Conservation (phyloP, 2,113 vertebrate genomes). For the Neogobius melanostomus region DNA sequence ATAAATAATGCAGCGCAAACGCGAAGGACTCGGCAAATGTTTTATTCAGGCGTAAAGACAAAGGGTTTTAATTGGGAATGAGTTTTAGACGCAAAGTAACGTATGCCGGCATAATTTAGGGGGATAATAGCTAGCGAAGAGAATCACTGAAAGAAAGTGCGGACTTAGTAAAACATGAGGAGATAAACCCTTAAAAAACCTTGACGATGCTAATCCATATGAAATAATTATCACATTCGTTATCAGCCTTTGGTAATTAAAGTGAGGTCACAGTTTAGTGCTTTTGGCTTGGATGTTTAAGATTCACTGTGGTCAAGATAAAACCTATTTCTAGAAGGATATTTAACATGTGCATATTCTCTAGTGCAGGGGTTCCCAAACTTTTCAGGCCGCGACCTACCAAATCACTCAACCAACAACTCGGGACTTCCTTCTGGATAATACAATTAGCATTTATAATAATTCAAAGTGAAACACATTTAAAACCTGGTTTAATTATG, state of each 20-base stretch:
- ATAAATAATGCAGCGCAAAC: constrained; percentile 15
- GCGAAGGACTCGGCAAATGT: constrained; percentile 8
- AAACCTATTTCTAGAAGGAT: too few relatives aligned
- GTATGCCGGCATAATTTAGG: background rate
- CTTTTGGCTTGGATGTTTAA: background rate
- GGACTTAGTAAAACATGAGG: background rate
- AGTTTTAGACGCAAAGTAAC: constrained; percentile 2
- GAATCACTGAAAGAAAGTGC: background rate
- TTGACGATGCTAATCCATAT: background rate
- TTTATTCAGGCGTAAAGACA: constrained; percentile 15
- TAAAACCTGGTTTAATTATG: too few relatives aligned
- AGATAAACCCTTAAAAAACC: background rate
- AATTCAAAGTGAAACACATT: too few relatives aligned
- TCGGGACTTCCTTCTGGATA: too few relatives aligned
- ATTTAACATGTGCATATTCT: too few relatives aligned
- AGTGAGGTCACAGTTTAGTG: background rate
- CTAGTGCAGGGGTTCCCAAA: too few relatives aligned
- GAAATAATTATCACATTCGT: background rate
- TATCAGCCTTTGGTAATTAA: background rate
- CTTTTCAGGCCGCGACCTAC: too few relatives aligned
- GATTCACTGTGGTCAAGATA: too few relatives aligned
- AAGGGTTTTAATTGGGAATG: constrained; percentile 12
- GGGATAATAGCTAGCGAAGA: background rate
- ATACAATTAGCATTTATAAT: too few relatives aligned
- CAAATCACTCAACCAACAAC: too few relatives aligned